Percentiles rank a stretch among this genome's conserved stretches.
Evolutionary conservation across 1,140 invertebrate genomes (phyloP).

Genomic region (Chironomus striatipennis): DNA sequence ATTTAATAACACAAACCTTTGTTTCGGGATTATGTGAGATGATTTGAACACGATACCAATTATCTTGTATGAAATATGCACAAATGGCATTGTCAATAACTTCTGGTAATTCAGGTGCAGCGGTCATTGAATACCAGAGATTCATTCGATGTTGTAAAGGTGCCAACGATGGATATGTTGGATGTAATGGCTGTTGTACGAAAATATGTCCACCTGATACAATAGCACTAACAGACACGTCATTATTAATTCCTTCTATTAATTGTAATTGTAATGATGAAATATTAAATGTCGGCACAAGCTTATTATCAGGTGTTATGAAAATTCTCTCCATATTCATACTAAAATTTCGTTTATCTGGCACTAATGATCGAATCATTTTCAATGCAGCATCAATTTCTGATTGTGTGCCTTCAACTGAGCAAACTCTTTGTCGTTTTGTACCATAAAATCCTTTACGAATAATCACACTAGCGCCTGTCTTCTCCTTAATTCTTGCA

Average conservation of each 20-base stretch:
- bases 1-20: constrained; percentile 66
- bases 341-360: constrained; percentile 64
- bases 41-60: constrained; percentile 85
- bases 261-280: constrained; percentile 60
- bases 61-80: constrained; percentile 59
- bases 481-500: constrained; percentile 66
- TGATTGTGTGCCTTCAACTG: constrained; percentile 64
- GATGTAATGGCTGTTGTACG: constrained; percentile 88
- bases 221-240: constrained; percentile 78
- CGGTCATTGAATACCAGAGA: constrained; percentile 51
- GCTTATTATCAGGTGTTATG: constrained; percentile 45
- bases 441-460: constrained; percentile 62
- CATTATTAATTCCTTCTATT: constrained; percentile 85
- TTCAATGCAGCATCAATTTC: constrained; percentile 71
- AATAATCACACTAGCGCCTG: constrained; percentile 67
- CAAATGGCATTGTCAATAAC: constrained; percentile 74
- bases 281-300: constrained; percentile 33
- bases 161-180: constrained; percentile 72
- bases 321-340: constrained; percentile 70
- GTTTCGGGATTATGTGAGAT: constrained; percentile 58
- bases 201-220: constrained; percentile 81
- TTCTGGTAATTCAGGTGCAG: constrained; percentile 55
- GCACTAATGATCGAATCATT: constrained; percentile 76
- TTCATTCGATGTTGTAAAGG: constrained; percentile 67
- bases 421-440: constrained; percentile 67